Evolutionary conservation across 2,888 invertebrate species (phyloP).

Genomic region (Terebella lapidaria): DNA sequence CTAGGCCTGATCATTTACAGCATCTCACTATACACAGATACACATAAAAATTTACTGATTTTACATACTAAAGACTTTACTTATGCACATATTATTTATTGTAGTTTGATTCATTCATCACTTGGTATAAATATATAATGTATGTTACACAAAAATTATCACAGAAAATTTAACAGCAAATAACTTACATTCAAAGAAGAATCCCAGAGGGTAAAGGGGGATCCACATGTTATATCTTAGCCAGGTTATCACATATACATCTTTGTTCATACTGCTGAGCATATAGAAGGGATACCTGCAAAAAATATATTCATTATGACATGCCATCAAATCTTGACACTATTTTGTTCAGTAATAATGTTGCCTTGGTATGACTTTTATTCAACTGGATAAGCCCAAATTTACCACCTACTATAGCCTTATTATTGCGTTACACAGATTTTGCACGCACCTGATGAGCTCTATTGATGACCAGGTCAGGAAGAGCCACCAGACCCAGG

Average conservation of each 20-base stretch:
- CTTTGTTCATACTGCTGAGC: slow-evolving; percentile 69
- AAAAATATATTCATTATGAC: slow-evolving; percentile 9
- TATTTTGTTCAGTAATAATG: no score
- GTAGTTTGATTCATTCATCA: no score
- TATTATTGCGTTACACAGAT: no score
- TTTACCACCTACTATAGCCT: no score
- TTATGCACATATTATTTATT: no score
- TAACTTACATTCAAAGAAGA: slow-evolving; percentile 15
- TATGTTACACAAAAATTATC: no score
- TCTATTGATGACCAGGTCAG: slow-evolving; percentile 78
- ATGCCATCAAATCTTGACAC: background rate
- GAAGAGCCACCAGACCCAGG: slow-evolving; percentile 83
- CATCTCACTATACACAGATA: background rate
- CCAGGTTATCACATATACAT: slow-evolving; percentile 78
- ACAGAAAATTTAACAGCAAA: no score
- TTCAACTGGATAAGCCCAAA: no score
- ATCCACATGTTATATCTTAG: slow-evolving; percentile 91
- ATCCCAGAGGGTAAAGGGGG: slow-evolving; percentile 77
- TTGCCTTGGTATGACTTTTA: no score
- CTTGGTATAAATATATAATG: background rate
- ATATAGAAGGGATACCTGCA: slow-evolving; percentile 93
- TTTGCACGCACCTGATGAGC: slow-evolving; percentile 74
- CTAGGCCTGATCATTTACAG: no score
- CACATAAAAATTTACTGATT: background rate
- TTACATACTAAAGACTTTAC: background rate